Percentiles rank a stretch among this genome's conserved stretches.
Evolutionary conservation across 1,140 invertebrate genomes (phyloP).

Genomic region (Trialeurodes vaporariorum): DNA sequence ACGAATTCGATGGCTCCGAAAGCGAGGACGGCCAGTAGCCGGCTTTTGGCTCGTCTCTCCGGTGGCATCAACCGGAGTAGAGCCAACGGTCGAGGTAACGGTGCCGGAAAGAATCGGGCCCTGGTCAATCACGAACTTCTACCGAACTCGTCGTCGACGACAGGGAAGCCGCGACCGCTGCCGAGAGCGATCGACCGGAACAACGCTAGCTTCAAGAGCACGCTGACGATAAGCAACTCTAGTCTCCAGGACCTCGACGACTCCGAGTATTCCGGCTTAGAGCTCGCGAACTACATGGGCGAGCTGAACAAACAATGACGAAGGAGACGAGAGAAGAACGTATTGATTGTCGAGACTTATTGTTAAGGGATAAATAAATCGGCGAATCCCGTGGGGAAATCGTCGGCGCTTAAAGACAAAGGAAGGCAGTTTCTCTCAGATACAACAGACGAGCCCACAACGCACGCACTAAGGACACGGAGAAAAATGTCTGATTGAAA

Average conservation of each 20-base stretch:
- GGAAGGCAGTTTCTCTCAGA: too few relatives aligned
- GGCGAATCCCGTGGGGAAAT: background rate
- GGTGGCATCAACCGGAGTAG: background rate
- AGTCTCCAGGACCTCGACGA: constrained; percentile 55
- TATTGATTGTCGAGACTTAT: background rate
- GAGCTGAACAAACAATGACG: constrained; percentile 21
- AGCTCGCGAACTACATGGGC: constrained; percentile 31
- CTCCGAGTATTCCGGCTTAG: constrained; percentile 48
- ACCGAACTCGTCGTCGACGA: too few relatives aligned
- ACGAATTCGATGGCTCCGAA: too few relatives aligned
- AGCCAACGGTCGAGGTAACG: background rate
- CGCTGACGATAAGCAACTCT: constrained; percentile 52
- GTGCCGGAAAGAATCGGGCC: background rate
- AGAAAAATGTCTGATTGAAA: background rate
- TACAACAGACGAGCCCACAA: too few relatives aligned
- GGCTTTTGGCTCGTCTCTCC: background rate
- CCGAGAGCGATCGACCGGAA: constrained; percentile 18
- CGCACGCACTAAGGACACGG: background rate
- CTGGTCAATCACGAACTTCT: background rate
- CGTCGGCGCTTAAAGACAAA: too few relatives aligned
- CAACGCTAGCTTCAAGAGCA: background rate
- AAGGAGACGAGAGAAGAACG: constrained; percentile 9
- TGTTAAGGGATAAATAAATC: background rate
- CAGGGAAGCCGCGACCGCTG: background rate
- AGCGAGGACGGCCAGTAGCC: background rate